Evolutionary conservation across 1,140 invertebrate genomes (phyloP).

Genomic region (Nasonia giraulti): DNA sequence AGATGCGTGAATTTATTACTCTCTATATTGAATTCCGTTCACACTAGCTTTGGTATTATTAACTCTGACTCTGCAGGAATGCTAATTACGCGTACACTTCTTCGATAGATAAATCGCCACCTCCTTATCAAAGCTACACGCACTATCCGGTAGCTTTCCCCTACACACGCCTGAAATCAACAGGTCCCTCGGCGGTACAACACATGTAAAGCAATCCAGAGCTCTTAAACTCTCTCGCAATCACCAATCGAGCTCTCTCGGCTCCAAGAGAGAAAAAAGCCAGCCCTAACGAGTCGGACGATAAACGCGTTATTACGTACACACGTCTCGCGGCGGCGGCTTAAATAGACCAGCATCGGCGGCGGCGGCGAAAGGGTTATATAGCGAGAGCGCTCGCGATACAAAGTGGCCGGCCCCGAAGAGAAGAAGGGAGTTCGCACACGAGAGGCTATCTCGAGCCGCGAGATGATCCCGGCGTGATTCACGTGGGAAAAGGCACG

Average conservation of each 20-base stretch:
- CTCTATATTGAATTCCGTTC: too few species aligned
- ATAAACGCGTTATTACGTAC: slow-evolving; percentile 51
- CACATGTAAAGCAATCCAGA: not conserved
- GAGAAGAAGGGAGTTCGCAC: slow-evolving; percentile 23
- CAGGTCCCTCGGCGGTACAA: too few species aligned
- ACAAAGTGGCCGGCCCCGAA: slow-evolving; percentile 35
- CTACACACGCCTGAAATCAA: too few species aligned
- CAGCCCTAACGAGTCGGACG: slow-evolving; percentile 43
- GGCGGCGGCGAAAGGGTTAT: not conserved
- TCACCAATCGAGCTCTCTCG: not conserved
- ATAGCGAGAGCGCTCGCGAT: slow-evolving; percentile 15
- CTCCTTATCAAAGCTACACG: not conserved
- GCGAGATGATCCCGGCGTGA: slow-evolving; percentile 65
- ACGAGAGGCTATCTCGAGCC: slow-evolving; percentile 41
- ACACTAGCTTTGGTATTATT: not conserved
- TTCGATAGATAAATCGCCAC: not conserved
- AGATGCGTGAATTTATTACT: too few species aligned
- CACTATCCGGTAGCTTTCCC: too few species aligned
- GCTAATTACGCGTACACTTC: too few species aligned
- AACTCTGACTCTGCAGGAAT: too few species aligned
- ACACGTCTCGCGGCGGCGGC: slow-evolving; percentile 21
- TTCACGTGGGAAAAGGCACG: slow-evolving; percentile 66
- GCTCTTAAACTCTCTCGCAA: not conserved
- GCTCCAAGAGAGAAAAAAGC: slow-evolving; percentile 24
- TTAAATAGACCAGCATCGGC: slow-evolving; percentile 31